These are phyloP conservation scores for Orycteropus afer DNA, from an alignment of 2,113 vertebrate genomes.

Conservation along the genomic window DNA sequence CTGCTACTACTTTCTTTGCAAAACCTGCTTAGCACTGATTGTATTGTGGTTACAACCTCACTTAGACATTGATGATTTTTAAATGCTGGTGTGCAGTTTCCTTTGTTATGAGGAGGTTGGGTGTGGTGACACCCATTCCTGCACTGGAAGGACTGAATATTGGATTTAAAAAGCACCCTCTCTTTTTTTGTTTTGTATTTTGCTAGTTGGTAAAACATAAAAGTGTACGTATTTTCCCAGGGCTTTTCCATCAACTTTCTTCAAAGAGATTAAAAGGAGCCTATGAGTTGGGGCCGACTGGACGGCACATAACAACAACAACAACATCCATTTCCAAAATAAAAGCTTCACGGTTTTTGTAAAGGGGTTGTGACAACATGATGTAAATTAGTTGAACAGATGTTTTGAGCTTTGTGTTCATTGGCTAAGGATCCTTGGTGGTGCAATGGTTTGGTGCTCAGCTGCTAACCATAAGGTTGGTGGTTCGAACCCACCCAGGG, in stretches of 20 bases:
- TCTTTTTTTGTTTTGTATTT: not conserved
- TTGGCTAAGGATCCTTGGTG: too few species aligned
- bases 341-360: not conserved
- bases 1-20: slow-evolving; percentile 70
- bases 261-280: not conserved
- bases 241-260: not conserved
- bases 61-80: not conserved
- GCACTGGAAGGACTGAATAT: not conserved
- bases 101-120: not conserved
- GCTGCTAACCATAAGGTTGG: too few species aligned
- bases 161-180: not conserved
- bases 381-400: not conserved
- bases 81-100: fast-evolving
- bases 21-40: slow-evolving; percentile 63
- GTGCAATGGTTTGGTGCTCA: too few species aligned
- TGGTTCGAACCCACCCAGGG: too few species aligned
- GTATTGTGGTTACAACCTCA: slow-evolving; percentile 12
- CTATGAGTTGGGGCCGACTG: too few species aligned
- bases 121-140: not conserved
- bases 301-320: too few species aligned
- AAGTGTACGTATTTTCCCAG: not conserved
- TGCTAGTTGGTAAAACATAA: not conserved
- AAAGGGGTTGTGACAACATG: not conserved
- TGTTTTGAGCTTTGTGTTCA: not conserved
- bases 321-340: not conserved